Evolutionary conservation across 2,888 invertebrate species (phyloP).

Genomic region (Automeris io): DNA sequence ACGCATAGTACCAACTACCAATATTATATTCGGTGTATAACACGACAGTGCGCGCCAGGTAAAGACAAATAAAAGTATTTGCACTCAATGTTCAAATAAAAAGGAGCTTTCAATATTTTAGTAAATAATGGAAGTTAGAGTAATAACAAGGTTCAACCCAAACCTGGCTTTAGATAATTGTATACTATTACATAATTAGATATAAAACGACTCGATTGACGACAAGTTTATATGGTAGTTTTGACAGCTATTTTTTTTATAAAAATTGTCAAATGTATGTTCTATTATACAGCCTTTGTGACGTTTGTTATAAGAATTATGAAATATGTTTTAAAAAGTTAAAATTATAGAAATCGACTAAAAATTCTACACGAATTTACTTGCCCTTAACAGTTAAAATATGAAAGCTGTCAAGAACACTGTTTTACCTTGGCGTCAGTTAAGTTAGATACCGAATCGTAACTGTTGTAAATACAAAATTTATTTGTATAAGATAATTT

Average conservation of each 20-base stretch:
- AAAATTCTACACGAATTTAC: too few species aligned
- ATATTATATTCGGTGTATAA: constrained; percentile 5
- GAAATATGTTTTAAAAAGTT: too few species aligned
- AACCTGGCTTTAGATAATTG: constrained; percentile 74
- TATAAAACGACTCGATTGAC: constrained; percentile 41
- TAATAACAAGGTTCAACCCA: constrained; percentile 59
- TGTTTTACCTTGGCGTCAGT: constrained; percentile 6
- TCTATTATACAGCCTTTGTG: too few species aligned
- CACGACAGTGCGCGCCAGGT: constrained; percentile 69
- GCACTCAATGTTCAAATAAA: constrained; percentile 77
- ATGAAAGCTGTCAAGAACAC: constrained; percentile 1
- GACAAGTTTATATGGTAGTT: constrained; percentile 15
- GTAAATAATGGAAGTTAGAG: constrained; percentile 69
- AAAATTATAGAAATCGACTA: too few species aligned
- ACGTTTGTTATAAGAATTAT: too few species aligned
- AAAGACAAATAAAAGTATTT: constrained; percentile 71
- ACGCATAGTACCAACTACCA: too few species aligned
- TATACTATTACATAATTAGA: constrained; percentile 67
- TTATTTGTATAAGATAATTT: constrained; percentile 45
- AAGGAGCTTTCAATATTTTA: constrained; percentile 75
- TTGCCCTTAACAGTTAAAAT: background rate
- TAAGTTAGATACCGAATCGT: constrained; percentile 14
- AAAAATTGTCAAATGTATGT: background rate
- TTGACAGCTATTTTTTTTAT: constrained; percentile 3
- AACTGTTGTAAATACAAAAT: constrained; percentile 48